Conservation (phyloP, 2,797 vertebrate genomes). For the Notoglanidium macrostoma region DNA sequence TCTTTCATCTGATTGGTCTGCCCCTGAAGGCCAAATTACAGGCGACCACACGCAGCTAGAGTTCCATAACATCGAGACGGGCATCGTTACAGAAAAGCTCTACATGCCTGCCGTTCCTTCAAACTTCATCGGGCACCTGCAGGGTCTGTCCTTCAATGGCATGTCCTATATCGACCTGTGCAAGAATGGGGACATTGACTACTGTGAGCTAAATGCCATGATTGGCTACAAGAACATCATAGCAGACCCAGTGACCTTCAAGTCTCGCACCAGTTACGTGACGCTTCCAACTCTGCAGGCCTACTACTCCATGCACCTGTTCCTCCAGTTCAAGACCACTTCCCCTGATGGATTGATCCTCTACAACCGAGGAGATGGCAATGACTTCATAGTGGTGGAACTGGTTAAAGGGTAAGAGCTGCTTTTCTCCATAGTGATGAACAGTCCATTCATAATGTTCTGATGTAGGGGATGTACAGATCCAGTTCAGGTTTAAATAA, state of each 20-base stretch:
- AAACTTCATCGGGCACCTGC: slow-evolving; percentile 98
- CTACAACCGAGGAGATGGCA: slow-evolving; percentile 96
- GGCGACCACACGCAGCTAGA: slow-evolving; percentile 97
- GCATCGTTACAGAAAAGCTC: slow-evolving; percentile 96
- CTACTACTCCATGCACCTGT: slow-evolving; percentile 99
- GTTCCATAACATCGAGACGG: slow-evolving; percentile 99
- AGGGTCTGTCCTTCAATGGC: slow-evolving; percentile 95
- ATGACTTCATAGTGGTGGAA: slow-evolving; percentile 98
- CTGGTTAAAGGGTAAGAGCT: slow-evolving; percentile 95
- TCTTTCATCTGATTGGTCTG: slow-evolving; percentile 46
- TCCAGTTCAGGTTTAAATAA: background rate
- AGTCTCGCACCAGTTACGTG: slow-evolving; percentile 95
- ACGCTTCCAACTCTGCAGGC: slow-evolving; percentile 95
- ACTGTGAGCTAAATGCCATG: slow-evolving; percentile 97
- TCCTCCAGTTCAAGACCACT: slow-evolving; percentile 99
- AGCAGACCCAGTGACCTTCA: slow-evolving; percentile 97
- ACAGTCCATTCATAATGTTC: background rate
- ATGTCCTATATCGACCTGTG: slow-evolving; percentile 99
- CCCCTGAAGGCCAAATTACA: slow-evolving; percentile 90
- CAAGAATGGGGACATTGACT: slow-evolving; percentile 99
- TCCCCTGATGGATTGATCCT: slow-evolving; percentile 95
- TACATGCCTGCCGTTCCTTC: slow-evolving; percentile 95
- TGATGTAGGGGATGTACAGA: no score
- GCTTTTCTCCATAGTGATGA: background rate
- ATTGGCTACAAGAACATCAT: slow-evolving; percentile 98